Percentiles rank a stretch among this genome's conserved stretches.
Evolutionary conservation across 2,113 vertebrate genomes (phyloP).

Genomic region (Gopherus flavomarginatus): DNA sequence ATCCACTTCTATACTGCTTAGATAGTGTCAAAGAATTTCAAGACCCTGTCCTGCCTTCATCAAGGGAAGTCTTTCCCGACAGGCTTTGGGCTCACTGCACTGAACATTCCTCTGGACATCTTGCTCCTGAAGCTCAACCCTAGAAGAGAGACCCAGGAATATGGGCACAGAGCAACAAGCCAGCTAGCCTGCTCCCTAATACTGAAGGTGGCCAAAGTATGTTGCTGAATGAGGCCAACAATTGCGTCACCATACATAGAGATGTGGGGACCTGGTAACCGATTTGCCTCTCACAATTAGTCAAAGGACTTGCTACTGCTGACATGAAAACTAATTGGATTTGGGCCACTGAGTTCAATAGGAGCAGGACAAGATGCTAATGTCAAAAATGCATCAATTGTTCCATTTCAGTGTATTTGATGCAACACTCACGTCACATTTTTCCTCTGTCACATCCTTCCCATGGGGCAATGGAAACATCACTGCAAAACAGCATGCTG

Average conservation of each 20-base stretch:
- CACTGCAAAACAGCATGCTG: slow-evolving; percentile 35
- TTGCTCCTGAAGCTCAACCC: not conserved
- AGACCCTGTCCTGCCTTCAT: not conserved
- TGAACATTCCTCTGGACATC: rapidly evolving
- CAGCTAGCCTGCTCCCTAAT: not conserved
- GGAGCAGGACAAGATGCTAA: not conserved
- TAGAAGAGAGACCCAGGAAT: not conserved
- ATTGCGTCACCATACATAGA: not conserved
- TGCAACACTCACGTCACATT: slow-evolving; percentile 37
- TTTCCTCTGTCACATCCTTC: slow-evolving; percentile 62
- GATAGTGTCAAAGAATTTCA: not conserved
- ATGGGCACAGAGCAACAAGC: not conserved
- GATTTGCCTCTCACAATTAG: not conserved
- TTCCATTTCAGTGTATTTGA: slow-evolving; percentile 57
- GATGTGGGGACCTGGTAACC: not conserved
- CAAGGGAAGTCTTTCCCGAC: not conserved
- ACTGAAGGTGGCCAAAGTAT: not conserved
- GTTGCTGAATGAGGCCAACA: not conserved
- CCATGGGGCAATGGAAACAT: slow-evolving; percentile 56
- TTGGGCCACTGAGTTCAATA: not conserved
- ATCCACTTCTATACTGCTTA: not conserved
- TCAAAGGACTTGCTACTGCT: not conserved
- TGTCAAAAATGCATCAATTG: not conserved
- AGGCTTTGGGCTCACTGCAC: not conserved
- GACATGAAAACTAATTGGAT: not conserved